phyloP scores from a whole-genome alignment of 92 coral and sea anemone species.

The Epizoanthus fatuus region DNA sequence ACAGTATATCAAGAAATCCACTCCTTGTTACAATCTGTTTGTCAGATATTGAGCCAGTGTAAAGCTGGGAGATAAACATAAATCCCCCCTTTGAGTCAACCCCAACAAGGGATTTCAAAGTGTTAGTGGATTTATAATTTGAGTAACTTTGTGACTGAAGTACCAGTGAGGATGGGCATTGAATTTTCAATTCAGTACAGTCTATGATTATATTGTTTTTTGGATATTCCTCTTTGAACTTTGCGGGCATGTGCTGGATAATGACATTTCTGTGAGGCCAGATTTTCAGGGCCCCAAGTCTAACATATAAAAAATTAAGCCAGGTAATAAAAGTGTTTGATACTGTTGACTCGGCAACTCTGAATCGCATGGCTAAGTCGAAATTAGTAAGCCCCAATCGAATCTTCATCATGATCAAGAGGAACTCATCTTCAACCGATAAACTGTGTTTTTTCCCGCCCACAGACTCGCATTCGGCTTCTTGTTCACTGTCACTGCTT shows the following conservation, averaged over 20 bases:
- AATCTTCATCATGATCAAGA: conserved; percentile 36
- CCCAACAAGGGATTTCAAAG: conserved; percentile 58
- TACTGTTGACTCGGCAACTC: conserved; percentile 31
- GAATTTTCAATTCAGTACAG: conserved; percentile 53
- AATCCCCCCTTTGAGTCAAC: conserved; percentile 30
- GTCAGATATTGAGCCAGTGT: conserved; percentile 68
- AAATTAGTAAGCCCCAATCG: conserved; percentile 35
- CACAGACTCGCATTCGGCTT: background rate
- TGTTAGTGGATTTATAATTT: conserved; percentile 65
- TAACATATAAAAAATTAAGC: conserved; percentile 19
- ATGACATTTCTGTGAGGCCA: conserved; percentile 61
- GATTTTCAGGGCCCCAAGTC: conserved; percentile 39
- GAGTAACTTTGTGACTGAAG: conserved; percentile 63
- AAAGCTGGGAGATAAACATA: conserved; percentile 51
- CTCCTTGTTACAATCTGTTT: conserved; percentile 44
- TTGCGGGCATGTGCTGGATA: conserved; percentile 33
- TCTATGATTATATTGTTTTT: conserved; percentile 43
- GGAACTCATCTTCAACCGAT: conserved; percentile 39
- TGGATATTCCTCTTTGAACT: conserved; percentile 51
- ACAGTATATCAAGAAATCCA: conserved; percentile 59
- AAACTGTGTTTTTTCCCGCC: background rate
- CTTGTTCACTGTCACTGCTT: conserved; percentile 18
- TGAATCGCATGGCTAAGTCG: conserved; percentile 51
- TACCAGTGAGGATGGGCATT: conserved; percentile 51
- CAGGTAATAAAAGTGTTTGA: conserved; percentile 52